Evolutionary conservation across 2,888 invertebrate species (phyloP).

Genomic region (Kuschelorhynchus macadamiae): DNA sequence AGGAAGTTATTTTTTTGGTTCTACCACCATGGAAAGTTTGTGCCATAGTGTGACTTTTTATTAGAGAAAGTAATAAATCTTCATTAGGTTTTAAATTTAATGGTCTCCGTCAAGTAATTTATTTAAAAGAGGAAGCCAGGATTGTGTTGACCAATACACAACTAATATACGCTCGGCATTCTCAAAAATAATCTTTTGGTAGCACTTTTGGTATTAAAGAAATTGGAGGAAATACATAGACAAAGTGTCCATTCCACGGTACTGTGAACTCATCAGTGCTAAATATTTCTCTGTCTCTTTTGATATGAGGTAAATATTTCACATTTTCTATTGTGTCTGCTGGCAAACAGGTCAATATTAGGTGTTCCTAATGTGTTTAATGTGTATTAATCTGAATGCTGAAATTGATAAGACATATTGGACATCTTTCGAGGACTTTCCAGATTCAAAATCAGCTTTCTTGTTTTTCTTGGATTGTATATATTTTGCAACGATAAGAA

Average conservation of each 20-base stretch:
- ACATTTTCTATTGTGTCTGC: constrained; percentile 29
- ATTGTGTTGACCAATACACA: constrained; percentile 17
- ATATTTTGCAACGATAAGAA: too few relatives aligned
- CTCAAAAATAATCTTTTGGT: constrained; percentile 28
- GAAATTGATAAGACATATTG: constrained; percentile 13
- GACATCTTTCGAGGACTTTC: constrained; percentile 1
- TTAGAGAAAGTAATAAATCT: constrained; percentile 18
- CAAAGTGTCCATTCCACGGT: not conserved
- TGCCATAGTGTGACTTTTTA: constrained; percentile 36
- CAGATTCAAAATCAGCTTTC: constrained; percentile 33
- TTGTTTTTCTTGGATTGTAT: constrained; percentile 35
- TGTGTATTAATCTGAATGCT: not conserved
- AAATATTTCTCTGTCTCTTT: constrained; percentile 1
- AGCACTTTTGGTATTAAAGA: constrained; percentile 18
- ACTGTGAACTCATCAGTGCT: constrained; percentile 16
- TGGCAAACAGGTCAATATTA: constrained; percentile 27
- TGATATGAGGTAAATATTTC: constrained; percentile 11
- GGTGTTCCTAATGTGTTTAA: constrained; percentile 15
- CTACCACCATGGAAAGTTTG: constrained; percentile 51
- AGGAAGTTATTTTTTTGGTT: too few relatives aligned
- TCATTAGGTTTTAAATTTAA: constrained; percentile 10
- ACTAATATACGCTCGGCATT: constrained; percentile 6
- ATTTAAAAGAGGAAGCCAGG: constrained; percentile 13
- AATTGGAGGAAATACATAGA: constrained; percentile 29
- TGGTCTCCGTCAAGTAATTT: not conserved